Percentiles rank a stretch among this genome's conserved stretches.
phyloP scores from a whole-genome alignment of 2,797 vertebrate species.

The Chanos chanos region DNA sequence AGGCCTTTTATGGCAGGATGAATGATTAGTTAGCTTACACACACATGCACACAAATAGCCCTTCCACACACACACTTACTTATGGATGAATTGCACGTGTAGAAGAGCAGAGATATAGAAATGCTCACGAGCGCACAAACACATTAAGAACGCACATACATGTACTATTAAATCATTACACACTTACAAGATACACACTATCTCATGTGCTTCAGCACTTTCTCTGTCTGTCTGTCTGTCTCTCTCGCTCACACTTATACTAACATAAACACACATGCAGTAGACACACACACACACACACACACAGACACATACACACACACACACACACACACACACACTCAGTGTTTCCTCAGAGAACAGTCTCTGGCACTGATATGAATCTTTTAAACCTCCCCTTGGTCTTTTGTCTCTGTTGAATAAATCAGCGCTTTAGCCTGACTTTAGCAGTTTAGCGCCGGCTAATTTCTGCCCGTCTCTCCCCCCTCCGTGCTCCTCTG shows the following conservation, averaged over 20 bases:
- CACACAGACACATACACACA: slow-evolving; percentile 7
- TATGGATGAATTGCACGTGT: too few relatives aligned
- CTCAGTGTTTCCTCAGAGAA: slow-evolving; percentile 62
- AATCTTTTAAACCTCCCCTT: slow-evolving; percentile 76
- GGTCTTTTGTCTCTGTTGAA: slow-evolving; percentile 76
- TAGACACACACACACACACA: slow-evolving; percentile 14
- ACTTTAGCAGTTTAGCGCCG: slow-evolving; percentile 72
- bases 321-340: slow-evolving; percentile 25
- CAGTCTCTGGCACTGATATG: slow-evolving; percentile 64
- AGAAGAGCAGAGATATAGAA: too few relatives aligned
- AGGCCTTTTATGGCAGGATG: slow-evolving; percentile 65
- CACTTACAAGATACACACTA: too few relatives aligned
- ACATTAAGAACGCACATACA: too few relatives aligned
- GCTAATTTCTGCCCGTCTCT: slow-evolving; percentile 69
- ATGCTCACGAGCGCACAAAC: too few relatives aligned
- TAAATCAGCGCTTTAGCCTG: slow-evolving; percentile 76
- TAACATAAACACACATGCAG: not conserved
- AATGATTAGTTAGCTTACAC: slow-evolving; percentile 68
- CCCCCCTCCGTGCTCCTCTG: slow-evolving; percentile 55
- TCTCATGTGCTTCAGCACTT: too few relatives aligned
- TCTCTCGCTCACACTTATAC: slow-evolving; percentile 10
- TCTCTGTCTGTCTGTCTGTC: too few relatives aligned
- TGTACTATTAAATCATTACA: too few relatives aligned
- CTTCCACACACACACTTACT: too few relatives aligned
- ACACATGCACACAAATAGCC: too few relatives aligned